Percentiles rank a stretch among this genome's conserved stretches.
Evolutionary conservation across 1,140 invertebrate species (phyloP).

Genomic region (Bombus affinis): DNA sequence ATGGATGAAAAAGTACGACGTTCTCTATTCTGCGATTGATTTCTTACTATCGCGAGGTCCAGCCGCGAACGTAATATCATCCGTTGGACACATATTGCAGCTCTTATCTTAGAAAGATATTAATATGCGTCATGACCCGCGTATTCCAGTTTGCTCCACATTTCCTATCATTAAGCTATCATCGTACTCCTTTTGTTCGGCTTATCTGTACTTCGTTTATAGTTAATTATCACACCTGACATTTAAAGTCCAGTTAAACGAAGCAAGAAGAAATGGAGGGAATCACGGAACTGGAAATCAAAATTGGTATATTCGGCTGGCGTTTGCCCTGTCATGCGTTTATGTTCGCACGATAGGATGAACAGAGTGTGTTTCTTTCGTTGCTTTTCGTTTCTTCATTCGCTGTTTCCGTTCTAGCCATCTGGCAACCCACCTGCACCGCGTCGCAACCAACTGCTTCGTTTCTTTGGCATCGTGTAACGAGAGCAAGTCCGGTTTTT

Average conservation of each 20-base stretch:
- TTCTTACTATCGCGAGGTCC: too few species aligned
- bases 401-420: constrained; percentile 54
- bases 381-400: constrained; percentile 56
- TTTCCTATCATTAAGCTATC: not conserved
- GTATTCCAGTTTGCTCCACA: not conserved
- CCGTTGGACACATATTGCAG: too few species aligned
- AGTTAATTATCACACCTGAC: not conserved
- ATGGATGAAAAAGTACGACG: too few species aligned
- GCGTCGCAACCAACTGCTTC: constrained; percentile 40
- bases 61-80: too few species aligned
- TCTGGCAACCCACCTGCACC: constrained; percentile 64
- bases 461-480: constrained; percentile 41
- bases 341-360: not conserved
- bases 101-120: too few species aligned
- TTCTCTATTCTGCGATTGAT: too few species aligned
- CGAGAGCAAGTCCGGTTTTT: constrained; percentile 58
- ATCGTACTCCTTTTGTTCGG: not conserved
- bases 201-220: not conserved
- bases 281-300: constrained; percentile 25
- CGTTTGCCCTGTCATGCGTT: constrained; percentile 43
- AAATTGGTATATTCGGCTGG: constrained; percentile 58
- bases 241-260: not conserved
- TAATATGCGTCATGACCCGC: too few species aligned
- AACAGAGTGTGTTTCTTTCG: not conserved
- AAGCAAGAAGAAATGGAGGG: not conserved